A percentile compares a stretch with the other conserved stretches of the same genome.
phyloP scores from a whole-genome alignment of 2,888 invertebrate genomes.

The Eledona agricola region DNA sequence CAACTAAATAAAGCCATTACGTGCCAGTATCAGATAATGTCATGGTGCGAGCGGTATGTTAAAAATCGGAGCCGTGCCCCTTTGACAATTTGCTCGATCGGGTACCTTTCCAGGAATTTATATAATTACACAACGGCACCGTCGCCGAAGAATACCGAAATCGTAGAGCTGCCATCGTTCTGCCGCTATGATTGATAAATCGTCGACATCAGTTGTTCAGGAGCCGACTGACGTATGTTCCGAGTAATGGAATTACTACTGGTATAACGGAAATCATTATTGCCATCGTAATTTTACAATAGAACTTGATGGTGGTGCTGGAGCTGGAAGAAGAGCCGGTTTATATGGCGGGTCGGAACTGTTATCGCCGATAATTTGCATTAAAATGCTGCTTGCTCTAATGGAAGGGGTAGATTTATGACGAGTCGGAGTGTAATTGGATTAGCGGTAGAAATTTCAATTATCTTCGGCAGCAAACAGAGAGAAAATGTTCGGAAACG shows the following conservation, averaged over 20 bases:
- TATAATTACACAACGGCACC: constrained; percentile 3
- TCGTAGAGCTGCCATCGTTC: too few relatives aligned
- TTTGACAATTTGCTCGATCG: constrained; percentile 12
- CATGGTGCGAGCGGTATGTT: constrained; percentile 13
- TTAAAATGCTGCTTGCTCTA: too few relatives aligned
- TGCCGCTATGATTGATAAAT: too few relatives aligned
- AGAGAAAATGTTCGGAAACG: too few relatives aligned
- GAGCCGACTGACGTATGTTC: constrained; percentile 19
- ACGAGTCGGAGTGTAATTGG: too few relatives aligned
- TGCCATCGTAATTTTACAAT: constrained; percentile 10
- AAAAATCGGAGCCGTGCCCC: constrained; percentile 15
- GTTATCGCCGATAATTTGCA: too few relatives aligned
- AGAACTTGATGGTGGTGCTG: not conserved
- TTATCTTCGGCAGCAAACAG: too few relatives aligned
- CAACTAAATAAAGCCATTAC: constrained; percentile 10
- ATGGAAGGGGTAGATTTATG: too few relatives aligned
- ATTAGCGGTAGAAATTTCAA: too few relatives aligned
- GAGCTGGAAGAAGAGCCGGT: too few relatives aligned
- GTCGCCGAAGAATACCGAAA: too few relatives aligned
- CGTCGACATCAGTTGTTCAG: constrained; percentile 7
- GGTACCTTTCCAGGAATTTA: constrained; percentile 6
- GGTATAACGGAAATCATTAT: constrained; percentile 26
- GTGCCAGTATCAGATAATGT: constrained; percentile 17
- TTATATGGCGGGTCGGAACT: too few relatives aligned
- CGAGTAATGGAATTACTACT: constrained; percentile 19